Base-by-base conservation (phyloP, 1,140 invertebrate species). In the Caenorhabditis tropicalis region DNA sequence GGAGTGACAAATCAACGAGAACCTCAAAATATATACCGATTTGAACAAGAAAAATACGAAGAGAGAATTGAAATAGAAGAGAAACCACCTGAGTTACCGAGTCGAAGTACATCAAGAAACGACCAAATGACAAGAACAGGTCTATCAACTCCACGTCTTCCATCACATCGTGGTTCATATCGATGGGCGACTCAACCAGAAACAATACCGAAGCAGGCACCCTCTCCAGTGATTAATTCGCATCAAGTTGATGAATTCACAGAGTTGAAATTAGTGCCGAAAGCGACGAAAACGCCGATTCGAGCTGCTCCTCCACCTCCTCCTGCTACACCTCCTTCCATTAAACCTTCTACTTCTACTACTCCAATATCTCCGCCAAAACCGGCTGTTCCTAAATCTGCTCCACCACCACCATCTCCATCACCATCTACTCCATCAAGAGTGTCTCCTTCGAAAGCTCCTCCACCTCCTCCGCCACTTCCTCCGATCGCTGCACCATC, bases 211-310 rank as follows among this genome's bases (percentile, higher is more conserved):
- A 65, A 65, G n/a, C 31, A 33, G n/a, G 9, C 53, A 10, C 29
- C 29, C 6, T 21, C 58, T 36, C 12, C 2, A 33, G 10, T 21
- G n/a, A 33, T 29, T 2, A 31, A 58, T 10, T 58, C 58, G 33
- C 58, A 65, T 65, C 58, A 65, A 65, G 58, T 65, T 33, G 58
- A 65, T 65, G 29, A 65, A 36, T 65, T 33, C 19, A 31, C 58
- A 15, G 58, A 65, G n/a, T 19, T 65, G 3, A 65, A 65, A 36
- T 21, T 65, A 5, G 15, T 19, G 0, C 3, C 58, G 12, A 19
- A 19, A 5, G 15, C 31, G 0, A 7, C 58, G 12, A 19, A 19
- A 33, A 19, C 58, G 10, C 58, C 58, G n/a, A 36, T n/a, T 33
- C 58, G 58, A 33, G 7, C 16, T 15, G 58, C 58, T 33, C 58